Conservation (phyloP, 2,113 vertebrate species). For the Anolis sagrei region DNA sequence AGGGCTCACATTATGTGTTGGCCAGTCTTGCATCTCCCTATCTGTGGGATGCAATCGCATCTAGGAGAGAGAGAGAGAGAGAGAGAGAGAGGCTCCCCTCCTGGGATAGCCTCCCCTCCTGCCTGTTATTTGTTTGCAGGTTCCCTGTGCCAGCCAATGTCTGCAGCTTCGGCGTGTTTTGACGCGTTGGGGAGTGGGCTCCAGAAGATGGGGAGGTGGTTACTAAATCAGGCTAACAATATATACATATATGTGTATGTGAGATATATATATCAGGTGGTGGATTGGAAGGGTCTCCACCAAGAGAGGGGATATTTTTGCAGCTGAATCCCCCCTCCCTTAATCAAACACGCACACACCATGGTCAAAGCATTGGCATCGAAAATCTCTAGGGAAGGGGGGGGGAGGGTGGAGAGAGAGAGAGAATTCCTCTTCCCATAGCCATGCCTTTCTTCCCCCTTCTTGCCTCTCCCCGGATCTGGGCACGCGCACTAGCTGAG, state of each 20-base stretch:
- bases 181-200: background rate
- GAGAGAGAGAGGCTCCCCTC: background rate
- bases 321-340: background rate
- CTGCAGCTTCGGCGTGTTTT: slow-evolving; percentile 18
- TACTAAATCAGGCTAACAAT: slow-evolving; percentile 41
- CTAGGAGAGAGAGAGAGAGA: too few relatives aligned
- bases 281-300: background rate
- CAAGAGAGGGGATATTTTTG: background rate
- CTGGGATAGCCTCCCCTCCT: background rate
- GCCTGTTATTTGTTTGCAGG: background rate
- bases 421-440: background rate
- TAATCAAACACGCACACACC: background rate
- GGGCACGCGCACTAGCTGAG: background rate
- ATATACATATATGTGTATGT: too few relatives aligned
- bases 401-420: too few relatives aligned
- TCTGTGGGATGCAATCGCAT: too few relatives aligned
- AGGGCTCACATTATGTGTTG: too few relatives aligned
- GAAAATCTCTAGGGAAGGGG: background rate
- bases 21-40: too few relatives aligned
- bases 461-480: background rate
- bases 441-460: background rate
- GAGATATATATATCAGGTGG: slow-evolving; percentile 27
- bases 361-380: background rate
- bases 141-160: background rate
- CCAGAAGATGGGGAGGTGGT: slow-evolving; percentile 27